A percentile compares a stretch with the other conserved stretches of the same genome.
Evolutionary conservation across 2,797 vertebrate genomes (phyloP).

Genomic region (Acestrorhynchus altus): DNA sequence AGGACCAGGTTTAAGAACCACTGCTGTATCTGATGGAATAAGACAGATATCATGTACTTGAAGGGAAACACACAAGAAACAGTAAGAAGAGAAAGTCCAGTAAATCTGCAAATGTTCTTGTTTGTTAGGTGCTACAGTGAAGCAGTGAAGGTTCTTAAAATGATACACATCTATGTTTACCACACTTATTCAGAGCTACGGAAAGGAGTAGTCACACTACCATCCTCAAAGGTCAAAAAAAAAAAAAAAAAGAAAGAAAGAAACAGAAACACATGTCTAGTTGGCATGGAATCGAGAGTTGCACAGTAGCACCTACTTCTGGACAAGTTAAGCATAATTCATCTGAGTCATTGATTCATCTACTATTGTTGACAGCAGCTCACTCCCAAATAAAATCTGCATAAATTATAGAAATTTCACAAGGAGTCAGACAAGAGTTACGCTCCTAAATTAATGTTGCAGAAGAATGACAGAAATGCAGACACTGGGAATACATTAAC

Average conservation of each 20-base stretch:
- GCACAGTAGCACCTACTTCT: not conserved
- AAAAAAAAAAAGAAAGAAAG: too few species aligned
- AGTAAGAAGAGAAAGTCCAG: not conserved
- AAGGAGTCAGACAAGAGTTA: not conserved
- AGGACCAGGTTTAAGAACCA: too few species aligned
- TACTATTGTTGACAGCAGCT: not conserved
- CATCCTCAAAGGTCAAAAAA: not conserved
- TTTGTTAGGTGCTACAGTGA: not conserved
- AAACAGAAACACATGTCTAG: not conserved
- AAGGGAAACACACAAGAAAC: not conserved
- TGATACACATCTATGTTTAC: not conserved
- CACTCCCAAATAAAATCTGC: not conserved
- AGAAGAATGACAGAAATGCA: not conserved
- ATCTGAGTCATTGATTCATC: not conserved
- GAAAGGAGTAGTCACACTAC: not conserved
- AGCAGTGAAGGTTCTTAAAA: not conserved
- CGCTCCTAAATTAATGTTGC: not conserved
- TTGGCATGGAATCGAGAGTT: not conserved
- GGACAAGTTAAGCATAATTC: not conserved
- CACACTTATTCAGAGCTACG: not conserved
- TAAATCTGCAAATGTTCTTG: not conserved
- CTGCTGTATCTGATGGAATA: not conserved
- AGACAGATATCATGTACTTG: not conserved
- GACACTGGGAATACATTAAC: not conserved
- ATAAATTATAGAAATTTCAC: conserved; percentile 1